Evolutionary conservation across 2,888 invertebrate genomes (phyloP), one percentile per base, ranked within the genome.

Genomic region (Epistrophe grossulariae): DNA sequence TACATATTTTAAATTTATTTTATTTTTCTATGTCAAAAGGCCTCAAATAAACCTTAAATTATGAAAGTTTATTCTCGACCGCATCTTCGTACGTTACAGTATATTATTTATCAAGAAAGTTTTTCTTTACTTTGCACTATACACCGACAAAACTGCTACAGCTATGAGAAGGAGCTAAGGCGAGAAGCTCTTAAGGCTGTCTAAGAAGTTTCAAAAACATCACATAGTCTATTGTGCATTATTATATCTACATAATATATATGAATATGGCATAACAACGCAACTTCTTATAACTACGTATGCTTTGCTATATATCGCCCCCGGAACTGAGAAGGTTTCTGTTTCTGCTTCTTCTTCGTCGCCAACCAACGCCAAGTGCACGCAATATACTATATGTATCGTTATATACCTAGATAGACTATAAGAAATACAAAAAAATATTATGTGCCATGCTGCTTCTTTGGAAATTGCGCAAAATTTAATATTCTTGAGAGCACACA

Each of bases 401-500:
- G 7, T n/a, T n/a, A n/a, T n/a, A n/a, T n/a, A n/a, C n/a, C n/a
- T n/a, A n/a, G n/a, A n/a, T n/a, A n/a, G n/a, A n/a, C n/a, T n/a
- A n/a, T n/a, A n/a, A n/a, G n/a, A n/a, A n/a, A n/a, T 11, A 50
- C 0, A 50, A 1, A 50, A 0, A 24, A n/a, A n/a, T 38, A 38
- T 17, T 60, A 31, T 57, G n/a, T 19, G 60, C 38, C 24, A 62
- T 45, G 64, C 62, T 73, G 62, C 35, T 80, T 57, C 45, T 71
- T 78, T 73, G 59, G 70, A 76, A 87, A 73, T 70, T 77, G 60
- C 43, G 70, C 76, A 79, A 82, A 70, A 72, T 79, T 82, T 66
- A 79, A 79, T 82, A 74, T 87, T 82, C 82, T 71, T 45, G 31
- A 72, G 43, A 60, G 78, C 82, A 82, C 79, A 82, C 82, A 66